phyloP scores from a whole-genome alignment of 2,888 invertebrate genomes.

The Drosophila meridionalis region DNA sequence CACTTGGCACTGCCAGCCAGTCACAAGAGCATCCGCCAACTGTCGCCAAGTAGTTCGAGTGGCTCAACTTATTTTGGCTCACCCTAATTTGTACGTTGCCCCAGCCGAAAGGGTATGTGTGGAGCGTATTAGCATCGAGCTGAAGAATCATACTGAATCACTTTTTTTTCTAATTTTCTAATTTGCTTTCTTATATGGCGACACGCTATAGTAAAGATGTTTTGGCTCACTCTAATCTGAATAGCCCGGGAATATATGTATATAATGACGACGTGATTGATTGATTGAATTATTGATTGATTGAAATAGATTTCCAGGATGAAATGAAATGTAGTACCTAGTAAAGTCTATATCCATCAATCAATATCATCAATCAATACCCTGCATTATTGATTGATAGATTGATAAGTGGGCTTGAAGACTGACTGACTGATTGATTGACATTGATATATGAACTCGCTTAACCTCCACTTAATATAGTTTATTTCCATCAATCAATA shows the following conservation, averaged over 20 bases:
- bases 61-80: slow-evolving; percentile 32
- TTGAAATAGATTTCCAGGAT: background rate
- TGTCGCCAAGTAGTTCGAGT: slow-evolving; percentile 47
- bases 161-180: background rate
- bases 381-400: background rate
- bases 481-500: background rate
- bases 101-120: background rate
- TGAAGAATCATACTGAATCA: background rate
- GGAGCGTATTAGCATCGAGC: background rate
- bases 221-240: too few species aligned
- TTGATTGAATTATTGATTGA: background rate
- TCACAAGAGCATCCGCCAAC: slow-evolving; percentile 27
- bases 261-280: background rate
- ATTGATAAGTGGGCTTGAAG: background rate
- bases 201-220: too few species aligned
- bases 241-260: too few species aligned
- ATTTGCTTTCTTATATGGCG: too few species aligned
- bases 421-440: background rate
- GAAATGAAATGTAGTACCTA: too few species aligned
- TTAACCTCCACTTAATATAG: background rate
- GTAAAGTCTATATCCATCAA: background rate
- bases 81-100: slow-evolving; percentile 9
- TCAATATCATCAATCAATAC: background rate
- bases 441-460: too few species aligned
- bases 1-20: slow-evolving; percentile 47